Conservation (phyloP, 2,797 vertebrate species). For the Aeoliscus strigatus region DNA sequence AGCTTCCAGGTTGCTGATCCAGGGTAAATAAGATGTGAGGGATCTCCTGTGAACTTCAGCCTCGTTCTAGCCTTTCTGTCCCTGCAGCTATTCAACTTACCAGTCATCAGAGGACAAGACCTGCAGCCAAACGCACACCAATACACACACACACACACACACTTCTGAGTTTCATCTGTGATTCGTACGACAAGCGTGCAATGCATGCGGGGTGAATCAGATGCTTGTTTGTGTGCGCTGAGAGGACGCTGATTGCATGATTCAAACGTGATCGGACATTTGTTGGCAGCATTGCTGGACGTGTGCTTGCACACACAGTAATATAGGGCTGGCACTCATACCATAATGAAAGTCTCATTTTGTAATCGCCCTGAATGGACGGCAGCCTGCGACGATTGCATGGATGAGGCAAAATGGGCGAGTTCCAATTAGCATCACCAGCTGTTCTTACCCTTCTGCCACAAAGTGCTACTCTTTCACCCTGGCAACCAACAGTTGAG, state of each 20-base stretch:
- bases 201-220: conserved; percentile 35
- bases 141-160: conserved; percentile 6
- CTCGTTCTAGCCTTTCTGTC: too few species aligned
- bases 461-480: too few species aligned
- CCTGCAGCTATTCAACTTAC: conserved; percentile 9
- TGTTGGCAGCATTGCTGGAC: conserved; percentile 30
- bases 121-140: conserved; percentile 2
- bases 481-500: too few species aligned
- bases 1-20: too few species aligned
- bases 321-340: conserved; percentile 2
- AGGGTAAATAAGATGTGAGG: too few species aligned
- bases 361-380: too few species aligned
- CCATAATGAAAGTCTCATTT: neutral
- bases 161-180: conserved; percentile 11
- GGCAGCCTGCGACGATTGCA: too few species aligned
- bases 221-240: conserved; percentile 4
- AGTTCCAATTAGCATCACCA: too few species aligned
- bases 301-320: conserved; percentile 5
- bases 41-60: too few species aligned
- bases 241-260: conserved; percentile 49
- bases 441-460: too few species aligned
- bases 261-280: conserved; percentile 43
- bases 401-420: too few species aligned
- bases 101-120: conserved; percentile 12
- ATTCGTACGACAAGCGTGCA: conserved; percentile 17